phyloP scores from a whole-genome alignment of 1,140 invertebrate genomes.

The fruit fly (Drosophila melanogaster) region DNA sequence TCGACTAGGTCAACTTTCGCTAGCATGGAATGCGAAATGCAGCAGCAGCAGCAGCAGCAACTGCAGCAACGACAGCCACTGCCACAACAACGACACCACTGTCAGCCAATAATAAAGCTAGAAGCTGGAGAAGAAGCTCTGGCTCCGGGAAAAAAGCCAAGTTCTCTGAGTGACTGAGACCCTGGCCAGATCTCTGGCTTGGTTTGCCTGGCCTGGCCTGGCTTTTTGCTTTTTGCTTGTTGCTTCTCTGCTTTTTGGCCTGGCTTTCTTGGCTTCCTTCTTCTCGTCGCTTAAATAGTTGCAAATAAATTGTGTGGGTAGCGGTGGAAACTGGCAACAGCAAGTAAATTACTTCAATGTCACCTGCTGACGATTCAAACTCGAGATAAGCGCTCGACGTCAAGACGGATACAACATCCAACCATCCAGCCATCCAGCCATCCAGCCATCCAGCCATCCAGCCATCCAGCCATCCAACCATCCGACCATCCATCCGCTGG shows the following conservation, averaged over 20 bases:
- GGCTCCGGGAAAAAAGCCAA: conserved; percentile 22
- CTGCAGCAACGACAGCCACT: conserved; percentile 36
- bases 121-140: conserved; percentile 27
- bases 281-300: conserved; percentile 75
- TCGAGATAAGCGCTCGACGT: conserved; percentile 69
- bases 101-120: conserved; percentile 79
- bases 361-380: conserved; percentile 80
- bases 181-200: conserved; percentile 59
- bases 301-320: conserved; percentile 82
- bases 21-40: conserved; percentile 83
- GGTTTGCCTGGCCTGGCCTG: conserved; percentile 32
- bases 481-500: conserved; percentile 4
- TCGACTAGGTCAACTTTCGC: conserved; percentile 83
- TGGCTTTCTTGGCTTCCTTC: conserved; percentile 30
- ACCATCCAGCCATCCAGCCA: neutral
- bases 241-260: conserved; percentile 4
- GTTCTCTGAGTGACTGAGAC: conserved; percentile 78
- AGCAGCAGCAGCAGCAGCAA: conserved; percentile 51
- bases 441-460: conserved; percentile 4
- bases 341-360: conserved; percentile 83
- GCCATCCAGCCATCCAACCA: neutral
- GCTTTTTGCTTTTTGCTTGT: conserved; percentile 3
- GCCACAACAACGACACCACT: conserved; percentile 71
- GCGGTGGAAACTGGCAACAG: conserved; percentile 70
- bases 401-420: conserved; percentile 58